Evolutionary conservation across 1,140 invertebrate species (phyloP).

Genomic region (Probaryconus sp.): DNA sequence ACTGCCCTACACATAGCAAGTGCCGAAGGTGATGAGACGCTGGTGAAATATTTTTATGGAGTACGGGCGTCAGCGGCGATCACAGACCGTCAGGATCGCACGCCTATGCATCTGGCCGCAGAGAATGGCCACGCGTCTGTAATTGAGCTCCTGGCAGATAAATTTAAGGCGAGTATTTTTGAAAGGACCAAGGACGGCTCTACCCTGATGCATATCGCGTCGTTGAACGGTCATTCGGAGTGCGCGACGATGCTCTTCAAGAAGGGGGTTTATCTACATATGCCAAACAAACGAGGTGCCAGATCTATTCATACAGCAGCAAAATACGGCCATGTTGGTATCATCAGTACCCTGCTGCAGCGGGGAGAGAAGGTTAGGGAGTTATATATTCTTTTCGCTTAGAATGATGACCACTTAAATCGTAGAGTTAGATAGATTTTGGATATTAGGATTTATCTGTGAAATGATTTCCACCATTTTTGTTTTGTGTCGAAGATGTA

Average conservation of each 20-base stretch:
- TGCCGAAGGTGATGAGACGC: conserved; percentile 94
- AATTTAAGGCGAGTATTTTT: conserved; percentile 97
- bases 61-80: conserved; percentile 95
- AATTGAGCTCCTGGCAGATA: conserved; percentile 97
- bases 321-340: conserved; percentile 95
- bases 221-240: conserved; percentile 96
- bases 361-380: conserved; percentile 93
- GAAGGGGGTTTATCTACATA: conserved; percentile 99
- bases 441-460: too few species aligned
- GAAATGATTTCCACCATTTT: too few species aligned
- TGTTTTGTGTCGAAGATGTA: too few species aligned
- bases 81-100: conserved; percentile 96
- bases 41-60: conserved; percentile 97
- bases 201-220: conserved; percentile 98
- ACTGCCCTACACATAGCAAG: conserved; percentile 96
- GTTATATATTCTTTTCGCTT: neutral
- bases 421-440: too few species aligned
- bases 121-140: conserved; percentile 97
- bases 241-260: conserved; percentile 99
- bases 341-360: conserved; percentile 96
- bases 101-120: conserved; percentile 97
- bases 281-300: conserved; percentile 98
- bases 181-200: conserved; percentile 97
- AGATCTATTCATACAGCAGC: conserved; percentile 95
- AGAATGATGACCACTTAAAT: too few species aligned